Evolutionary conservation across 2,113 vertebrate genomes (phyloP).

Genomic region (Hippocampus barbouri): DNA sequence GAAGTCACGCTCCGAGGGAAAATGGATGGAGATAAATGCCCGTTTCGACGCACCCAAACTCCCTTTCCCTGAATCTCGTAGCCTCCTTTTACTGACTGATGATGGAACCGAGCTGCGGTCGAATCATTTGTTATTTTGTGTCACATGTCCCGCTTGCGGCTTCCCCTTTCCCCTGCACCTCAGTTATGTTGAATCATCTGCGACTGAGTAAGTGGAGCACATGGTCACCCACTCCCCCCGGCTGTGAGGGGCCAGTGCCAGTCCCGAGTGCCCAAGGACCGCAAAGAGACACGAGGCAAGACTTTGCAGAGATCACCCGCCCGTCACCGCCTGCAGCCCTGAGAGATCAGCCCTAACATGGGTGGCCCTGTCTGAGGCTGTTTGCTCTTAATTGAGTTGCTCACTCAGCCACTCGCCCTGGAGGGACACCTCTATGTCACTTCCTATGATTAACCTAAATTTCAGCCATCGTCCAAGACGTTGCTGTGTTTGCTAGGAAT

Average conservation of each 20-base stretch:
- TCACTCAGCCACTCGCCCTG: slow-evolving; percentile 69
- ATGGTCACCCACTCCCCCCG: slow-evolving; percentile 59
- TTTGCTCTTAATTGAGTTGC: slow-evolving; percentile 76
- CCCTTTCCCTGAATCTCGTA: slow-evolving; percentile 22
- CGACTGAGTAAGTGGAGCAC: slow-evolving; percentile 67
- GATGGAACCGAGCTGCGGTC: slow-evolving; percentile 62
- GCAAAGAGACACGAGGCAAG: slow-evolving; percentile 43
- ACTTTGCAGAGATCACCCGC: slow-evolving; percentile 44
- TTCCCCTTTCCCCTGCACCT: slow-evolving; percentile 23
- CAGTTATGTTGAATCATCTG: slow-evolving; percentile 67
- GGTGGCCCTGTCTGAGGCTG: slow-evolving; percentile 64
- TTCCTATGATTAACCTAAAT: slow-evolving; percentile 75
- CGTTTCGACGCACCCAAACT: slow-evolving; percentile 33
- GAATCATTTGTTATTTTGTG: slow-evolving; percentile 54
- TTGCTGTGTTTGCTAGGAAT: slow-evolving; percentile 65
- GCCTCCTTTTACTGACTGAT: slow-evolving; percentile 50
- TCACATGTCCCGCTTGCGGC: slow-evolving; percentile 54
- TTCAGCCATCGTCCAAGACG: slow-evolving; percentile 61
- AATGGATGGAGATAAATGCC: slow-evolving; percentile 7
- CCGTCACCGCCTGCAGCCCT: slow-evolving; percentile 39
- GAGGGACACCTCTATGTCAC: slow-evolving; percentile 72
- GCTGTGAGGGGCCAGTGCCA: slow-evolving; percentile 52
- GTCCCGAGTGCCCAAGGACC: slow-evolving; percentile 53
- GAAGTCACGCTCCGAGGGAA: slow-evolving; percentile 35
- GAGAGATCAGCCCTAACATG: slow-evolving; percentile 53